Evolutionary conservation across 2,113 vertebrate species (phyloP).

Genomic region (Corvus moneduloides): DNA sequence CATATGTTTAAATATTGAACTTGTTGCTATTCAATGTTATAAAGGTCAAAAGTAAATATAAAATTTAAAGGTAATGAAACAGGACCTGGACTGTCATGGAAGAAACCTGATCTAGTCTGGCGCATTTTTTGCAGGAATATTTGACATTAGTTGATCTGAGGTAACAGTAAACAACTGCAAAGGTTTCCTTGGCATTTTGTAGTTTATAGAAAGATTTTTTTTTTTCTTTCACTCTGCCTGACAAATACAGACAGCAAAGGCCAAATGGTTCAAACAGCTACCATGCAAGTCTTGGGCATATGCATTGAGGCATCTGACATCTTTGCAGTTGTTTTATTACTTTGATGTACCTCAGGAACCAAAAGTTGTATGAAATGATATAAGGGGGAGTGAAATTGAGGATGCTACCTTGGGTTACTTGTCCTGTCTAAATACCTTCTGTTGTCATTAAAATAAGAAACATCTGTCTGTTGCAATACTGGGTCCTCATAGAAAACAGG

Average conservation of each 20-base stretch:
- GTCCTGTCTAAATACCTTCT: background rate
- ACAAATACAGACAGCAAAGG: background rate
- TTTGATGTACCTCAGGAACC: background rate
- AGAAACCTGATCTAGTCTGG: background rate
- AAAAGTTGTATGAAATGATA: background rate
- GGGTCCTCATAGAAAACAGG: background rate
- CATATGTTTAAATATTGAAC: background rate
- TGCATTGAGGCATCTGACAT: background rate
- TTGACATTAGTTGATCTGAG: background rate
- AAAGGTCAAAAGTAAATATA: background rate
- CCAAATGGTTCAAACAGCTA: background rate
- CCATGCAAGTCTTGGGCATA: background rate
- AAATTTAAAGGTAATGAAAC: background rate
- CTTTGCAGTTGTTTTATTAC: background rate
- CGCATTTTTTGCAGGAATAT: background rate
- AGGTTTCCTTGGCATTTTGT: background rate
- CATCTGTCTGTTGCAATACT: background rate
- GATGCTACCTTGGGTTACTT: background rate
- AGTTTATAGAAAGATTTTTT: background rate
- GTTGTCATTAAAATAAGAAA: background rate
- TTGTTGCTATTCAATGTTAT: background rate
- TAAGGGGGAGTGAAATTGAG: background rate
- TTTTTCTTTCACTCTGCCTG: background rate
- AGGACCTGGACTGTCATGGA: background rate
- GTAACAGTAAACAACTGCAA: background rate